Evolutionary conservation across 1,140 invertebrate species (phyloP).

Genomic region (Sitobion miscanthi): DNA sequence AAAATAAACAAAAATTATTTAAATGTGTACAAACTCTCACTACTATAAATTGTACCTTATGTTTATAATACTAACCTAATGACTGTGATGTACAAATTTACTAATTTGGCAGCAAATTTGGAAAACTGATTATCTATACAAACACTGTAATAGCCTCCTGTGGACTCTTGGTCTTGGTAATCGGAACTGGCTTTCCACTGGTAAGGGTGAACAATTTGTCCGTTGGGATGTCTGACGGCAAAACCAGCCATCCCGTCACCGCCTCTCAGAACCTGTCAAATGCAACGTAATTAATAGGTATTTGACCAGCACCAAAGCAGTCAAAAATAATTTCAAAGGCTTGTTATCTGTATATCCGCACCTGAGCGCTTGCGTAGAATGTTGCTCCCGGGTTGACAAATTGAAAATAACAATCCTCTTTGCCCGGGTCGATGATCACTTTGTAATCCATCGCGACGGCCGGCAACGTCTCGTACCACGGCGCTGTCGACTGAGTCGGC

Average conservation of each 20-base stretch:
- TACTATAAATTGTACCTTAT: background rate
- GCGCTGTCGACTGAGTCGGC: background rate
- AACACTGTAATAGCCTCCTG: conserved; percentile 88
- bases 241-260: conserved; percentile 93
- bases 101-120: conserved; percentile 87
- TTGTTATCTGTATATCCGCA: conserved; percentile 62
- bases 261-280: conserved; percentile 76
- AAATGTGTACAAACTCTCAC: background rate
- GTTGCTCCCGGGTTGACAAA: conserved; percentile 90
- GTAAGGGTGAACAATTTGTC: conserved; percentile 85
- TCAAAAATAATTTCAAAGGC: background rate
- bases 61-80: conserved; percentile 69
- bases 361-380: conserved; percentile 92
- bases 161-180: conserved; percentile 81
- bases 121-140: conserved; percentile 96
- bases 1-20: conserved; percentile 27
- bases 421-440: conserved; percentile 90
- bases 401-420: conserved; percentile 94
- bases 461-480: conserved; percentile 68
- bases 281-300: background rate
- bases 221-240: conserved; percentile 84
- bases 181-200: conserved; percentile 86
- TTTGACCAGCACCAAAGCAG: background rate
- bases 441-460: conserved; percentile 95
- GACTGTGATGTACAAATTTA: conserved; percentile 92